phyloP scores from a whole-genome alignment of 2,113 vertebrate genomes.

The Apteryx owenii region DNA sequence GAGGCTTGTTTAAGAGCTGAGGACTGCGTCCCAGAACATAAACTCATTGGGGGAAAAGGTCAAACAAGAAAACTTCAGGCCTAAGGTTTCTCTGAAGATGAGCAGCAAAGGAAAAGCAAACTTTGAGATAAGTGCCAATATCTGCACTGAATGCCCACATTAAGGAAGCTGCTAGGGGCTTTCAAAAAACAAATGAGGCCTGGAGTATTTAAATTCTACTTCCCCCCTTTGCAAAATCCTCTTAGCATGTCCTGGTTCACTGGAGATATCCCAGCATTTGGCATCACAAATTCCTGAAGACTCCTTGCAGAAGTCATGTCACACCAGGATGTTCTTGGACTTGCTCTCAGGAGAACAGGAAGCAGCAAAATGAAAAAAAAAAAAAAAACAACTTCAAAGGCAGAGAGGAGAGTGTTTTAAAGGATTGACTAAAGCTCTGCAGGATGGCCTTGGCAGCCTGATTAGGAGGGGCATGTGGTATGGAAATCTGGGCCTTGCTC shows the following conservation, averaged over 20 bases:
- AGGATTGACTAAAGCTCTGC: not conserved
- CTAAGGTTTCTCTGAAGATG: conserved; percentile 31
- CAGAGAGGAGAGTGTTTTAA: not conserved
- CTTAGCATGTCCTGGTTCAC: not conserved
- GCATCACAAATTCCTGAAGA: not conserved
- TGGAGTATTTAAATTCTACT: conserved; percentile 15
- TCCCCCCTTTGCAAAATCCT: conserved; percentile 9
- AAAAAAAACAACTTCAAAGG: not conserved
- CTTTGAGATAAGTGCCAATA: not conserved
- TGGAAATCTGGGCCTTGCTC: conserved; percentile 42
- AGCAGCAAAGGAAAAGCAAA: conserved; percentile 30
- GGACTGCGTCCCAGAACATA: not conserved
- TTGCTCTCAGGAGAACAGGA: not conserved
- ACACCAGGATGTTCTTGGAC: not conserved
- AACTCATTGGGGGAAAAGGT: not conserved
- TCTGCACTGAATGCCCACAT: not conserved
- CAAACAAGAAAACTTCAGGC: not conserved
- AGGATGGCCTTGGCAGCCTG: conserved; percentile 8
- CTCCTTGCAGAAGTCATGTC: not conserved
- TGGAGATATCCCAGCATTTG: not conserved
- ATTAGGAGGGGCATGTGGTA: conserved; percentile 19
- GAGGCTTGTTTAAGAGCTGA: not conserved
- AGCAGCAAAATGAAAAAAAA: not conserved
- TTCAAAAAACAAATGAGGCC: conserved; percentile 24
- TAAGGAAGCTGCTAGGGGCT: not conserved